Conservation (phyloP, 2,113 vertebrate species). For the Synchiropus splendidus region DNA sequence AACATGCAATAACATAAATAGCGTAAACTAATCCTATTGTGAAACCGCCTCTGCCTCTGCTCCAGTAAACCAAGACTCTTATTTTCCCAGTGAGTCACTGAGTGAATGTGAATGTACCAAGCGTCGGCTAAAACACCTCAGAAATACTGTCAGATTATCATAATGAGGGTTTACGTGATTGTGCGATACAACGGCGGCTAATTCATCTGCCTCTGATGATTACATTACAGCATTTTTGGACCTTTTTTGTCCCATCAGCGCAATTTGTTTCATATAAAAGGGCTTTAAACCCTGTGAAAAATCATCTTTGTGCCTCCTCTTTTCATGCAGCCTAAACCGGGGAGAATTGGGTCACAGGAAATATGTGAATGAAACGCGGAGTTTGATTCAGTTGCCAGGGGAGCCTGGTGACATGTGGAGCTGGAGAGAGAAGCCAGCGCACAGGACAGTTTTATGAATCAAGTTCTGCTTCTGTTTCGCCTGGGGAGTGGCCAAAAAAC, state of each 20-base stretch:
- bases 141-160: constrained; percentile 22
- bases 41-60: no score
- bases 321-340: constrained; percentile 47
- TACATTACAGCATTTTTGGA: constrained; percentile 37
- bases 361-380: constrained; percentile 54
- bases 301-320: constrained; percentile 44
- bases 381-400: constrained; percentile 41
- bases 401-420: constrained; percentile 29
- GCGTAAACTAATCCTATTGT: no score
- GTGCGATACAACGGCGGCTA: constrained; percentile 18
- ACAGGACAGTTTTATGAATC: constrained; percentile 12
- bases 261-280: constrained; percentile 43
- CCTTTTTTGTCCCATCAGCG: constrained; percentile 32
- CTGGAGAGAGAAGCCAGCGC: constrained; percentile 16
- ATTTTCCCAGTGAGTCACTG: background rate
- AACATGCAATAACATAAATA: no score
- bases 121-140: constrained; percentile 19
- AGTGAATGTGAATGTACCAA: constrained; percentile 3
- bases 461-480: no score
- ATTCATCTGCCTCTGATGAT: constrained; percentile 28
- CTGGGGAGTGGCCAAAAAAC: no score
- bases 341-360: constrained; percentile 52
- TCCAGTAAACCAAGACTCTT: no score
- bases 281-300: constrained; percentile 45
- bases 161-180: constrained; percentile 21